Evolutionary conservation across 2,797 vertebrate genomes (phyloP).

Genomic region (Phylloscopus collybita): DNA sequence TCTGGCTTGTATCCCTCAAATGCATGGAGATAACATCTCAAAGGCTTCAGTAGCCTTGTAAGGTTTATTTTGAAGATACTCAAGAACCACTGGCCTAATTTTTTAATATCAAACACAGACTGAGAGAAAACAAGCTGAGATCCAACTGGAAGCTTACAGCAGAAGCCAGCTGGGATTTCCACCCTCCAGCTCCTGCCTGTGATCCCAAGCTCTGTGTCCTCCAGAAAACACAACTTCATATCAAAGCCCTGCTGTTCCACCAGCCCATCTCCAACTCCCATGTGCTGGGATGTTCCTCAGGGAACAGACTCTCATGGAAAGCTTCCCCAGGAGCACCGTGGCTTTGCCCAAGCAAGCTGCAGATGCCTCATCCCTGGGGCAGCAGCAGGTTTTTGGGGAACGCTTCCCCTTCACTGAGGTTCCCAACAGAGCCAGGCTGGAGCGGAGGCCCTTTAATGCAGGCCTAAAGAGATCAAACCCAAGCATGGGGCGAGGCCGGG

Average conservation of each 20-base stretch:
- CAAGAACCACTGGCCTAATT: not conserved
- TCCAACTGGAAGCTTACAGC: not conserved
- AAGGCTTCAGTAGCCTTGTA: not conserved
- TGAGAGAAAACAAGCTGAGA: not conserved
- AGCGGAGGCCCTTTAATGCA: not conserved
- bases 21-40: not conserved
- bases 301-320: not conserved
- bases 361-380: not conserved
- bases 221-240: not conserved
- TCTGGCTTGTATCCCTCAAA: not conserved
- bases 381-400: not conserved
- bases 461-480: constrained; percentile 48
- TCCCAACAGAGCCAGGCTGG: not conserved
- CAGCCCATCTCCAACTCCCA: not conserved
- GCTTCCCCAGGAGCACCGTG: rapidly evolving
- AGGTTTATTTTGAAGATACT: not conserved
- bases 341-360: not conserved
- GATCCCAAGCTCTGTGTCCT: not conserved
- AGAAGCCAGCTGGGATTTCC: not conserved
- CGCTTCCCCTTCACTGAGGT: not conserved
- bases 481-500: not conserved
- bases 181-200: not conserved
- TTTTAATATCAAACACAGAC: not conserved
- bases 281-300: not conserved
- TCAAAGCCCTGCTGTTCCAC: not conserved